A percentile compares a stretch with the other conserved stretches of the same genome.
Evolutionary conservation across 2,888 invertebrate genomes (phyloP).

Genomic region (Drosophila antonietae): DNA sequence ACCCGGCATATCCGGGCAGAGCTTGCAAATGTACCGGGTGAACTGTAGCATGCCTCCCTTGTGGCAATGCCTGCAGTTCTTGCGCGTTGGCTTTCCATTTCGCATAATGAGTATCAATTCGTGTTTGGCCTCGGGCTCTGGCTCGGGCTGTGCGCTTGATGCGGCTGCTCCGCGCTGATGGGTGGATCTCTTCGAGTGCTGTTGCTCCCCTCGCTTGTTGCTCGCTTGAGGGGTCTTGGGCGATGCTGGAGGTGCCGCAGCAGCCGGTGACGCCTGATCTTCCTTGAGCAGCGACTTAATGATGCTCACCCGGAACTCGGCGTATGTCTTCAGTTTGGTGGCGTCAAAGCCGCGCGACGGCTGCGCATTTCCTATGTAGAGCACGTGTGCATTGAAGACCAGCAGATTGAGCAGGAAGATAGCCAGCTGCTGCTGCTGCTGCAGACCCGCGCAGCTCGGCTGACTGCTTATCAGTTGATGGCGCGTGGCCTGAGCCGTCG

Average conservation of each 20-base stretch:
- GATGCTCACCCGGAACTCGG: conserved; percentile 60
- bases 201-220: neutral
- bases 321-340: conserved; percentile 49
- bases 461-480: conserved; percentile 59
- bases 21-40: conserved; percentile 63
- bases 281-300: conserved; percentile 57
- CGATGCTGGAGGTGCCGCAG: neutral
- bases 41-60: conserved; percentile 68
- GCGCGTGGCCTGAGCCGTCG: conserved; percentile 35
- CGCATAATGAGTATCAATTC: conserved; percentile 46
- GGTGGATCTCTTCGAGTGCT: conserved; percentile 11
- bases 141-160: neutral
- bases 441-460: conserved; percentile 51
- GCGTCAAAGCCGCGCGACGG: conserved; percentile 24
- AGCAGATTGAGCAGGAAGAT: conserved; percentile 66
- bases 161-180: neutral
- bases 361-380: conserved; percentile 54
- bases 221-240: neutral
- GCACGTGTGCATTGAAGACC: conserved; percentile 59
- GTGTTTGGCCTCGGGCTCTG: conserved; percentile 28
- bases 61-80: conserved; percentile 68
- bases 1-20: conserved; percentile 68
- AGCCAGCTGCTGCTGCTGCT: conserved; percentile 54
- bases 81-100: conserved; percentile 56
- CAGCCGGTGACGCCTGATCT: conserved; percentile 22